Evolutionary conservation across 2,797 vertebrate genomes (phyloP), one percentile per base, ranked within the genome.

Genomic region (Cephalopachus bancanus): DNA sequence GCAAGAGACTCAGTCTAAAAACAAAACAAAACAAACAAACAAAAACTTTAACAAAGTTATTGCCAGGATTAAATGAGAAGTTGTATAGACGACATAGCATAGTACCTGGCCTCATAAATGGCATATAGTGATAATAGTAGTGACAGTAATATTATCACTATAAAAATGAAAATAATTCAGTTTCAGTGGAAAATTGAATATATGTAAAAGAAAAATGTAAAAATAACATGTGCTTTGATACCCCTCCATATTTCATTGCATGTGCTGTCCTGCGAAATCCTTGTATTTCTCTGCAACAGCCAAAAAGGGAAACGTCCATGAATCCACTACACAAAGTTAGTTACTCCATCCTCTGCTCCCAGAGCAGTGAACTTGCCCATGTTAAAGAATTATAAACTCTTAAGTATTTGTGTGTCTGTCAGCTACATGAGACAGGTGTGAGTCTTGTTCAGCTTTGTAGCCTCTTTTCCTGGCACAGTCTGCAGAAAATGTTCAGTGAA

Each of bases 211-310:
- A 57, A 26, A 49, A 80, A 80, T 64, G 33, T 10, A 69, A 88
- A 84, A 62, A 28, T 3, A n/a, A 44, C 4, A 8, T 0, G 0
- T 14, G 7, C 10, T 28, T 11, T 37, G 33, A 67, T 10, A 57
- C 4, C 3, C 10, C 3, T 65, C 10, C 10, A 30, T 2, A 0
- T 1, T 44, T 44, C 4, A 44, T 1, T 3, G 8, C 7, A 12
- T 10, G 12, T 8, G 19, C 22, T 44, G 57, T 22, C 2, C 28
- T 10, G 3, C 5, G 57, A 59, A 53, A 62, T 65, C 26, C 55
- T 81, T 59, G 28, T 19, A 64, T 14, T 37, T 72, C 10, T 83
- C 37, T 33, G 28, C 24, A 26, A 75, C 64, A n/a, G 53, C 8
- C 49, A 24, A 19, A 67, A 57, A 55, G 20, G 51, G 69, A 55